Evolutionary conservation across 1,140 invertebrate genomes (phyloP).

Genomic region (Ridgeia piscesae): DNA sequence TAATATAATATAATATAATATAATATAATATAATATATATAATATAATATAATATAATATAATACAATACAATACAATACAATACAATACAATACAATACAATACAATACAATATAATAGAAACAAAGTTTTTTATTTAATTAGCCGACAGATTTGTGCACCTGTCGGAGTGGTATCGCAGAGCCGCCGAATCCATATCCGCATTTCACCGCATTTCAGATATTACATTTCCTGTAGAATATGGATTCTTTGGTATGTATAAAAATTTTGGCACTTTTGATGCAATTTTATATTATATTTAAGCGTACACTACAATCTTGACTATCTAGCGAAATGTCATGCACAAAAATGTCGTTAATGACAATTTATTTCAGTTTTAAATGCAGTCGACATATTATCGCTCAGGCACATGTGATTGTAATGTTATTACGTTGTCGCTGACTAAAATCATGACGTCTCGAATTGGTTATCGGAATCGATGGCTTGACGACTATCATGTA

Average conservation of each 20-base stretch:
- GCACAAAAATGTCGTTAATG: neutral
- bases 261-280: neutral
- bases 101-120: neutral
- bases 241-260: conserved; percentile 13
- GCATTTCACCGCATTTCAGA: neutral
- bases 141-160: neutral
- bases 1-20: too few relatives aligned
- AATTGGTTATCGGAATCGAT: too few relatives aligned
- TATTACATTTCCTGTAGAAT: neutral
- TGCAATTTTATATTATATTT: neutral
- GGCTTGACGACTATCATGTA: too few relatives aligned
- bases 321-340: neutral
- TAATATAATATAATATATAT: too few relatives aligned
- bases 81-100: too few relatives aligned
- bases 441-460: too few relatives aligned
- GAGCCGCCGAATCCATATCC: neutral
- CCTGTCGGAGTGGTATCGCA: neutral
- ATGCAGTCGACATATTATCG: neutral
- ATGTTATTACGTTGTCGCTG: too few relatives aligned
- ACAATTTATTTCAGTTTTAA: neutral
- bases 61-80: too few relatives aligned
- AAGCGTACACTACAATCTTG: neutral
- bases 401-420: neutral
- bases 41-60: too few relatives aligned
- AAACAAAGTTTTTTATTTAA: too few relatives aligned